phyloP scores from a whole-genome alignment of 2,888 invertebrate genomes.

The Dromius quadrimaculatus region DNA sequence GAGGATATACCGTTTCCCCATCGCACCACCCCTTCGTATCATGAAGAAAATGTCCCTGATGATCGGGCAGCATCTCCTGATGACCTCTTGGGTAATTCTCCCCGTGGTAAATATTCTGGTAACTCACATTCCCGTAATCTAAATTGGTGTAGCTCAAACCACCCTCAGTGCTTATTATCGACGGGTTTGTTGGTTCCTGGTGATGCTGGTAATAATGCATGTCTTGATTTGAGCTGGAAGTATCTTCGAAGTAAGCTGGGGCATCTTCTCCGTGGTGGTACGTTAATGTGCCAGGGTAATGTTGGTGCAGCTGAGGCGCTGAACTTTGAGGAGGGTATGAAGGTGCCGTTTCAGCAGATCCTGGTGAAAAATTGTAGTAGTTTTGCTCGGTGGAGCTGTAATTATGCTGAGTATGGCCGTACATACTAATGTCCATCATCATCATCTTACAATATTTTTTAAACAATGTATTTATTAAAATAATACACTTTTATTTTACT shows the following conservation, averaged over 20 bases:
- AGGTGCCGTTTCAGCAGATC: conserved; percentile 55
- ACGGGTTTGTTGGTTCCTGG: conserved; percentile 66
- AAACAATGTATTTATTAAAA: too few species aligned
- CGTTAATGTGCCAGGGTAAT: conserved; percentile 63
- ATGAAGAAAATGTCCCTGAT: conserved; percentile 70
- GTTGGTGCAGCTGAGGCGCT: conserved; percentile 63
- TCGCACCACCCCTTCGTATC: conserved; percentile 69
- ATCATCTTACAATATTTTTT: conserved; percentile 76
- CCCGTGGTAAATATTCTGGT: conserved; percentile 60
- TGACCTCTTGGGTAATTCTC: conserved; percentile 20
- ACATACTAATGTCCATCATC: conserved; percentile 88
- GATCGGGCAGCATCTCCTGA: conserved; percentile 63
- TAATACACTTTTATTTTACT: too few species aligned
- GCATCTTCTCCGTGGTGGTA: conserved; percentile 65
- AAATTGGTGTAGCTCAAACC: conserved; percentile 91
- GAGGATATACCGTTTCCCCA: conserved; percentile 69
- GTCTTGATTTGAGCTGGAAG: conserved; percentile 65
- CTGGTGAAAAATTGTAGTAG: conserved; percentile 62
- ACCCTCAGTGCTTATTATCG: conserved; percentile 85
- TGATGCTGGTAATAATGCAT: conserved; percentile 68
- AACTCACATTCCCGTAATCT: conserved; percentile 76
- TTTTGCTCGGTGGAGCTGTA: too few species aligned
- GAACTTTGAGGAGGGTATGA: conserved; percentile 62
- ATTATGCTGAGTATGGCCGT: conserved; percentile 75
- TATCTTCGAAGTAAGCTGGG: conserved; percentile 62